These are phyloP conservation scores for Patella ulyssiponensis DNA, from an alignment of 2,888 invertebrate genomes.

Conservation along the genomic window DNA sequence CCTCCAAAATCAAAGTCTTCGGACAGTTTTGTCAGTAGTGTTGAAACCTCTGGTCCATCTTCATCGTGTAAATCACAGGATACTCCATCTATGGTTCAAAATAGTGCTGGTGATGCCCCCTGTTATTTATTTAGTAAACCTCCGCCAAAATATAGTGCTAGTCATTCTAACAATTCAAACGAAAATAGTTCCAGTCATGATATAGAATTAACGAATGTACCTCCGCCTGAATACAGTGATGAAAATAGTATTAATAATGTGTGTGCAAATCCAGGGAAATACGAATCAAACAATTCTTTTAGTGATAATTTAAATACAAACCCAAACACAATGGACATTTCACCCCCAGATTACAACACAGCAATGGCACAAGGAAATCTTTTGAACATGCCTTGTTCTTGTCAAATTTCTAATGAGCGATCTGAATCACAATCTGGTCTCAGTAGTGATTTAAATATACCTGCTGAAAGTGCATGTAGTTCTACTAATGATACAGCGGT, in stretches of 20 bases:
- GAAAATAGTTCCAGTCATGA: not conserved
- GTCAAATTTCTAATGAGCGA: not conserved
- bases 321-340: not conserved
- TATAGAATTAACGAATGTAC: too few species aligned
- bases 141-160: not conserved
- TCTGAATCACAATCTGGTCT: not conserved
- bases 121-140: not conserved
- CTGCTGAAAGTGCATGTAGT: too few species aligned
- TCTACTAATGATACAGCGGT: too few species aligned
- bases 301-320: slow-evolving; percentile 1
- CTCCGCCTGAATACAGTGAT: not conserved
- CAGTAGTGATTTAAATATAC: too few species aligned
- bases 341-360: not conserved
- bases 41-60: too few species aligned
- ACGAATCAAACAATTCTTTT: too few species aligned
- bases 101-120: not conserved
- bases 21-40: too few species aligned
- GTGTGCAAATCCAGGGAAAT: not conserved
- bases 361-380: slow-evolving; percentile 7
- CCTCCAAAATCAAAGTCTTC: not conserved
- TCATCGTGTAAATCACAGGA: too few species aligned
- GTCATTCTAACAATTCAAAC: not conserved
- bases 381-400: not conserved
- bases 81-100: not conserved
- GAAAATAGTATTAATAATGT: not conserved